Base-by-base conservation (phyloP, 2,113 vertebrate genomes). In the Onychorhynchus coronatus region DNA sequence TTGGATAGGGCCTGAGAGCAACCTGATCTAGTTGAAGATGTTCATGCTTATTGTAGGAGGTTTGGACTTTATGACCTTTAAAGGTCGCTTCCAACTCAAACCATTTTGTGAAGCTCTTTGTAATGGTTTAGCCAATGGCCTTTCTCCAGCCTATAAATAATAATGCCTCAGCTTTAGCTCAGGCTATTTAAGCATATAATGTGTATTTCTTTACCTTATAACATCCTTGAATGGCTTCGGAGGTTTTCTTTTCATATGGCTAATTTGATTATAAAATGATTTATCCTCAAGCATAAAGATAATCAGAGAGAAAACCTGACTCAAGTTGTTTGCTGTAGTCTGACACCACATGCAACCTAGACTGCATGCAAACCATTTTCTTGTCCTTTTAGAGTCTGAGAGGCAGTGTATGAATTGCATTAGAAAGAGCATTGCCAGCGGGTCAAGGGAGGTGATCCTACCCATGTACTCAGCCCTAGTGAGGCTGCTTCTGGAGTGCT, bases 111-210 rank as follows among this genome's bases (percentile, higher is more conserved):
- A 86, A 87, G 61, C 82, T 70, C 24, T 81, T 87, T 83, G 21
- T 56, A 89, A 77, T 63, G 74, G 50, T 93, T 96, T 93, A 91
- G 63, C 76, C 55, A 88, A 61, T 83, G 83, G 90, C 87, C 72
- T 94, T 93, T 93, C 86, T 96, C 59, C 65, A 70, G 49, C 59
- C 39, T 30, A 12, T 47, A 62, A 41, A 41, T 39, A 47, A 31
- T 42, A 53, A 65, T 33, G 5, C 25, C 3, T 4, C 28, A 78
- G 66, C 58, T 85, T 67, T 55, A 23, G 37, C 53, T 74, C 25
- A 39, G 46, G 25, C 41, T 61, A 7, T 30, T n/a, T 73, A 41
- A 59, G 25, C 22, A 12, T 39, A 28, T 61, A 4, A 23, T 53
- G 17, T 63, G 17, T 88, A 39, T 63, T 93, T 59, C n/a, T 85